These are phyloP conservation scores for Gryllus bimaculatus DNA, from an alignment of 1,140 invertebrate species.

Conservation along the genomic window DNA sequence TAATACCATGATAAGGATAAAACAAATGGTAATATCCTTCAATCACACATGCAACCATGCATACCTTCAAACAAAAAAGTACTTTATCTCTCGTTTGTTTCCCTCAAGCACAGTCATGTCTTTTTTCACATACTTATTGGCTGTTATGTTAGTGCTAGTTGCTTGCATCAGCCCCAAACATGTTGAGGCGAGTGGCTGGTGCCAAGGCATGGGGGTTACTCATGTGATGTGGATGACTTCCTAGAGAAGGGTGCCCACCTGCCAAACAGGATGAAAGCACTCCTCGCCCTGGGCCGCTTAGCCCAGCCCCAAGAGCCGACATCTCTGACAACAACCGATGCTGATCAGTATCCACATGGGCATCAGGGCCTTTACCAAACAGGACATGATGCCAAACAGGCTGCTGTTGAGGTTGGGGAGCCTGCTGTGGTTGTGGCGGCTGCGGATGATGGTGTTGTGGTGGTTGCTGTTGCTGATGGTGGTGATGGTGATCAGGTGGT, in stretches of 20 bases:
- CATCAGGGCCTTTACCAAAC: slow-evolving; percentile 13
- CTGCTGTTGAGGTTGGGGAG: slow-evolving; percentile 7
- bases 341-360: slow-evolving; percentile 7
- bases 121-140: no score
- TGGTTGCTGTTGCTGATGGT: neutral
- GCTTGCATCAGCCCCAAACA: neutral
- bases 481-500: neutral
- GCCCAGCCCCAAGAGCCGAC: slow-evolving; percentile 11
- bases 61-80: no score
- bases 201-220: neutral
- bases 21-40: no score
- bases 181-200: neutral
- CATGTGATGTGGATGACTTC: neutral
- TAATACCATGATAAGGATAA: no score
- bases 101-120: neutral
- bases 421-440: neutral
- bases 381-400: slow-evolving; percentile 19
- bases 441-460: slow-evolving; percentile 8
- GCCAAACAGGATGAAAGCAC: slow-evolving; percentile 11
- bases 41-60: no score
- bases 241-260: slow-evolving; percentile 9
- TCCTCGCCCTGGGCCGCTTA: neutral
- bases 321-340: slow-evolving; percentile 17
- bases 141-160: neutral
- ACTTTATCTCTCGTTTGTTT: neutral